phyloP scores from a whole-genome alignment of 1,140 invertebrate genomes.

The Macrostomum lignano region DNA sequence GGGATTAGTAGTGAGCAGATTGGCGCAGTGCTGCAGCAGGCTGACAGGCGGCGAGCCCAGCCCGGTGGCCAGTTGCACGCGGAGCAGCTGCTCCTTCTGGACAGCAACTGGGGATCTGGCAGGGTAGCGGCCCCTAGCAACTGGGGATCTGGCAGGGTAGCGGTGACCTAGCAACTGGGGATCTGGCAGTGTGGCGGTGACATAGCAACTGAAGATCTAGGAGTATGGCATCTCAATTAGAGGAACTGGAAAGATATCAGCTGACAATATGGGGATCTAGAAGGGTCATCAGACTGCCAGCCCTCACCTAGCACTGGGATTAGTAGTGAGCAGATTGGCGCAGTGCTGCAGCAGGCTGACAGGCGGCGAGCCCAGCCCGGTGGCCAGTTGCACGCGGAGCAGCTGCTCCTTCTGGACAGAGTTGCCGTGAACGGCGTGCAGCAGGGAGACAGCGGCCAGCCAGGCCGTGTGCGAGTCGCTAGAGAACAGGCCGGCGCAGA shows the following conservation, averaged over 20 bases:
- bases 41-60: conserved; percentile 52
- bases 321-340: conserved; percentile 47
- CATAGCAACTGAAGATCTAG: too few species aligned
- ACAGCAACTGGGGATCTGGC: too few species aligned
- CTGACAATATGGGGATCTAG: too few species aligned
- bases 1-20: conserved; percentile 53
- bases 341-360: conserved; percentile 63
- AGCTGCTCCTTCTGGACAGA: conserved; percentile 61
- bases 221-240: too few species aligned
- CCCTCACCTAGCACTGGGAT: too few species aligned
- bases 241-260: too few species aligned
- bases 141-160: too few species aligned
- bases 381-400: conserved; percentile 61
- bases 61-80: conserved; percentile 60
- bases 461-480: conserved; percentile 72
- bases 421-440: conserved; percentile 68
- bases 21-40: conserved; percentile 53
- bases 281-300: too few species aligned
- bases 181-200: too few species aligned
- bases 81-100: conserved; percentile 66
- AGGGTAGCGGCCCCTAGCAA: too few species aligned
- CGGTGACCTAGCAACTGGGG: too few species aligned
- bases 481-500: conserved; percentile 72
- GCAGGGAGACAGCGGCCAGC: conserved; percentile 67
- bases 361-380: conserved; percentile 47